These are phyloP conservation scores for Globia sparganii DNA, from an alignment of 2,888 invertebrate genomes.

Conservation along the genomic window DNA sequence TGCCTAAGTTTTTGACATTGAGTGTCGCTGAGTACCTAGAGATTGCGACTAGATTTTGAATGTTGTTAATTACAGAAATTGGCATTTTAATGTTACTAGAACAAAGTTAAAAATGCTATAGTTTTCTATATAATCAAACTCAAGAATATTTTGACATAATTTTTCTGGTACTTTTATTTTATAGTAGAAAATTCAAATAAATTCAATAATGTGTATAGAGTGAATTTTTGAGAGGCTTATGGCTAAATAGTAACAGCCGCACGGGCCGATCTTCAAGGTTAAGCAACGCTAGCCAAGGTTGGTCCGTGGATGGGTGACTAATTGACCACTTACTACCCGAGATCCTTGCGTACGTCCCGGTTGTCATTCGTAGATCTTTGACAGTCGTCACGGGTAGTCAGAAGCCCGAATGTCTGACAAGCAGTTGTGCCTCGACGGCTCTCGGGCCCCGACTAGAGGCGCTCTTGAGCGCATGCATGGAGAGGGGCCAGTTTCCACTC, in stretches of 20 bases:
- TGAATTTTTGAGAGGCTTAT: background rate
- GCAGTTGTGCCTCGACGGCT: too few species aligned
- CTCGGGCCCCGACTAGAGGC: too few species aligned
- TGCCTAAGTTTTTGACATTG: too few species aligned
- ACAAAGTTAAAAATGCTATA: background rate
- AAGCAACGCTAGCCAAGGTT: background rate
- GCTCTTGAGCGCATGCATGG: too few species aligned
- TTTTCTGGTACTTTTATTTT: background rate
- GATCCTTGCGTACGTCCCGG: background rate
- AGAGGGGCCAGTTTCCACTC: too few species aligned
- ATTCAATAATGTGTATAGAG: background rate
- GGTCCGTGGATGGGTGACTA: background rate
- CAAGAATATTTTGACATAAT: too few species aligned
- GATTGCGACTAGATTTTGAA: too few species aligned
- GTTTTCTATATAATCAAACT: background rate
- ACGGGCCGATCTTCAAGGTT: background rate
- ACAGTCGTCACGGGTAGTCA: background rate
- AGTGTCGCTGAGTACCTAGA: too few species aligned
- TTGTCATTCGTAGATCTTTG: fast-evolving
- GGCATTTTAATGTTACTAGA: background rate
- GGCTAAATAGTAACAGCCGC: background rate
- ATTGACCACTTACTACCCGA: too few species aligned
- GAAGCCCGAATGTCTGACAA: background rate
- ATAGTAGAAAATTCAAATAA: background rate
- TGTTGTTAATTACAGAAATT: too few species aligned